Evolutionary conservation across 2,113 vertebrate genomes (phyloP), one percentile per base, ranked within the genome.

Genomic region (Catagonus wagneri): DNA sequence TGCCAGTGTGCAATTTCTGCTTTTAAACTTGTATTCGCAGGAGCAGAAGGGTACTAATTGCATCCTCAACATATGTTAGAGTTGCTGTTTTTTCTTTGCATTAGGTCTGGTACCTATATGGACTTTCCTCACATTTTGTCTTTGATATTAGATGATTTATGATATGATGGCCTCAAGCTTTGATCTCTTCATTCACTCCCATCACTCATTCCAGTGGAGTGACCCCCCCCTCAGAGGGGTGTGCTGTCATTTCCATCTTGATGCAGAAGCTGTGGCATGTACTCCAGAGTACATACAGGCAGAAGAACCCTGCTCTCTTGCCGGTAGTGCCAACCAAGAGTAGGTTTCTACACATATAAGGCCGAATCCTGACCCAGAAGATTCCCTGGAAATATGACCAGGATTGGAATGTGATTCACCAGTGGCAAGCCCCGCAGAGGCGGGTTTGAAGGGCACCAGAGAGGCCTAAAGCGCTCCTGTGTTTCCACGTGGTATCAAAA

Each of bases 111-210:
- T 66, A 84, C 27, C n/a, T 75, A 15, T 36, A 16, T 65, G 75
- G 86, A 27, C 74, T 87, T 83, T 14, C 50, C 16, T 69, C 52
- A 84, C 58, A 52, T 80, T 72, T 92, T 81, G 32, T 81, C 60
- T 94, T 85, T 80, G 39, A 91, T 92, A 65, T 66, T 72, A 80
- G 61, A 52, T 92, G 27, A 36, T 69, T 50, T 94, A 4, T 71
- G 32, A 93, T 29, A 85, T 84, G 34, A 93, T 32, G 23, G 83
- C 36, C 54, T 78, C 29, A 63, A 52, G 63, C 44, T 80, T 89
- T 94, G 50, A 39, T 17, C 16, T 81, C 36, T 83, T 84, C 20
- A 25, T 25, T 56, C 39, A 78, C 19, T 65, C 25, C 58, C 58
- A 9, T 71, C 68, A 56, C 58, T 91, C 63, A 68, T 72, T 81